Percentiles rank a stretch among this genome's conserved stretches.
Evolutionary conservation across 2,113 vertebrate species (phyloP).

Genomic region (Cyrtonyx montezumae): DNA sequence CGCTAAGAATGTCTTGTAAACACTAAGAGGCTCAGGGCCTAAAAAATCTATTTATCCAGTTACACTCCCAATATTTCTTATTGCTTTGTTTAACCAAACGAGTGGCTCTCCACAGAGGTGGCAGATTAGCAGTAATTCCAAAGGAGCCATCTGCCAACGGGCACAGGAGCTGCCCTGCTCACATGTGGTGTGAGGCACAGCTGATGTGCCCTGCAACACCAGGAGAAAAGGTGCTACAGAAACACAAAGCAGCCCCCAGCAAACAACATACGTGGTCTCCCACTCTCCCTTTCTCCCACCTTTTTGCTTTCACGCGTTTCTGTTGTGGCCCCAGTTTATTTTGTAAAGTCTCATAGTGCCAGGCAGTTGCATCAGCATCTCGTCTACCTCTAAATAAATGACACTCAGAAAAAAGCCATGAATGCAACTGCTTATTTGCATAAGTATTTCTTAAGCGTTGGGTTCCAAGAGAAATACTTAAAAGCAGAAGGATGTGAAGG

Average conservation of each 20-base stretch:
- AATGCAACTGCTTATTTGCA: not conserved
- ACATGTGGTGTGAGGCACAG: not conserved
- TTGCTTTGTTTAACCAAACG: not conserved
- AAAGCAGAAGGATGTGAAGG: not conserved
- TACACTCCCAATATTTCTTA: not conserved
- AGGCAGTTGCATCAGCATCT: not conserved
- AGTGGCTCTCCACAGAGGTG: not conserved
- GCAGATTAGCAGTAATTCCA: not conserved
- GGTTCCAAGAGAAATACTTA: not conserved
- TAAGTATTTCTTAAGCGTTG: not conserved
- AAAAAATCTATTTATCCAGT: not conserved
- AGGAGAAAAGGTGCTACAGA: conserved; percentile 4
- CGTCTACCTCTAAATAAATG: not conserved
- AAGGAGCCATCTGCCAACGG: not conserved
- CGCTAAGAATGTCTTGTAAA: not conserved
- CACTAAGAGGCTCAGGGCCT: not conserved
- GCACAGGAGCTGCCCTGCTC: not conserved
- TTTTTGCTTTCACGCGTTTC: not conserved
- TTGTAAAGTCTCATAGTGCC: not conserved
- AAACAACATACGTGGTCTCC: not conserved
- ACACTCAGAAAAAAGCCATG: not conserved
- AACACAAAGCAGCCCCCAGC: conserved; percentile 4
- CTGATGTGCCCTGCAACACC: not conserved
- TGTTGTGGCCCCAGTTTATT: not conserved
- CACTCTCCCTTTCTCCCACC: not conserved